Base-by-base conservation (phyloP, 2,797 vertebrate species). In the Danio jaintianensis region DNA sequence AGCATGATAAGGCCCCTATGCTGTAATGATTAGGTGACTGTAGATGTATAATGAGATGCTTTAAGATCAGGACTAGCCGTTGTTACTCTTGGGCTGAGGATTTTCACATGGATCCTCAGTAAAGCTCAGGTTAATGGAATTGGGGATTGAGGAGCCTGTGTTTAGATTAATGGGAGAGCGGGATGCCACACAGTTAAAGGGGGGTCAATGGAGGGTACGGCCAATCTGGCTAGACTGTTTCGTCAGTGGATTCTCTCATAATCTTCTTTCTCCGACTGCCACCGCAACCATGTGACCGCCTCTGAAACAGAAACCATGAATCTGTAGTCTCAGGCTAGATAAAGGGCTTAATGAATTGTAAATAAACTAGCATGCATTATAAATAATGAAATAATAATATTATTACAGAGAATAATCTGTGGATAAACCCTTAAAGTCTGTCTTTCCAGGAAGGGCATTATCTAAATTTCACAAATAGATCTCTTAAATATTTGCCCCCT, bases 81-180 rank as follows among this genome's bases (percentile, higher is more conserved):
- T 45, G 5, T 50, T 66, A 15, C 47, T 66, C 22, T 18, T 63
- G 40, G 40, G 38, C 11, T 50, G 66, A 55, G 62, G 48, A 69
- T 45, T 29, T 67, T 75, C 48, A n/a, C 6, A 53, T 52, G 38
- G 50, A 56, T 70, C 55, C 48, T 29, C 6, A 0, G 42, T 69
- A 76, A 82, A 76, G 77, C 63, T 16, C 52, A 61, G 74, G 83
- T 83, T 87, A 87, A 87, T 87, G 83, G 77, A 84, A 88, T 87
- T 85, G 47, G 72, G 78, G 84, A 86, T 83, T 70, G 82, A 64
- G 64, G 59, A 22, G 43, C 61, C 67, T 76, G 38, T 12, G 66
- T 67, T 59, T 66, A 84, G 82, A 88, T 88, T 84, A 84, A 85
- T 56, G 80, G 62, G 74, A 80, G 64, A 67, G 73, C 7, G 3